A percentile compares a stretch with the other conserved stretches of the same genome.
Evolutionary conservation across 2,888 invertebrate species (phyloP).

Genomic region (Athalia circularis): DNA sequence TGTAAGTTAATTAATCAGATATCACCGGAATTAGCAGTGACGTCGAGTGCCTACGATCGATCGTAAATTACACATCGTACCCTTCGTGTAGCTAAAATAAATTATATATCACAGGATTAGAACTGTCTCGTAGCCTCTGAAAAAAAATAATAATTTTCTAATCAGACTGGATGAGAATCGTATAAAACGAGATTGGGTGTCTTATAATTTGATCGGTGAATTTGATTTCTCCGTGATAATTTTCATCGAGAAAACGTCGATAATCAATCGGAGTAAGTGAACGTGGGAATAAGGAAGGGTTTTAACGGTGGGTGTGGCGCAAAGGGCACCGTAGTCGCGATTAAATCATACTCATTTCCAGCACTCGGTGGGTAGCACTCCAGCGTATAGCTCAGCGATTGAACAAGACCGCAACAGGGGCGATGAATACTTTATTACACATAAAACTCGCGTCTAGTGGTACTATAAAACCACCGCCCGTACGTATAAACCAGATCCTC

Average conservation of each 20-base stretch:
- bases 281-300: background rate
- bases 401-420: constrained; percentile 46
- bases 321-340: constrained; percentile 6
- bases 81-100: background rate
- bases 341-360: constrained; percentile 42
- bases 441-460: constrained; percentile 45
- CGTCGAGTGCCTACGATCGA: constrained; percentile 51
- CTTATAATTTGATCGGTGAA: background rate
- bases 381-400: constrained; percentile 23
- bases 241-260: background rate
- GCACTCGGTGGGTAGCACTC: constrained; percentile 25
- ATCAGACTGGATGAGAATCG: no score
- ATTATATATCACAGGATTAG: no score
- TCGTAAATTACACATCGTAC: constrained; percentile 49
- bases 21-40: constrained; percentile 64
- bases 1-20: constrained; percentile 72
- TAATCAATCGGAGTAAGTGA: constrained; percentile 19
- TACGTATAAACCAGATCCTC: constrained; percentile 29
- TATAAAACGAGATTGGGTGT: no score
- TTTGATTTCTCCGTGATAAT: background rate
- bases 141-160: no score
- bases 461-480: constrained; percentile 39
- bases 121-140: no score
- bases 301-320: no score
- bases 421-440: constrained; percentile 46